Base-by-base conservation (phyloP, 2,113 vertebrate genomes). In the Ginglymostoma cirratum region DNA sequence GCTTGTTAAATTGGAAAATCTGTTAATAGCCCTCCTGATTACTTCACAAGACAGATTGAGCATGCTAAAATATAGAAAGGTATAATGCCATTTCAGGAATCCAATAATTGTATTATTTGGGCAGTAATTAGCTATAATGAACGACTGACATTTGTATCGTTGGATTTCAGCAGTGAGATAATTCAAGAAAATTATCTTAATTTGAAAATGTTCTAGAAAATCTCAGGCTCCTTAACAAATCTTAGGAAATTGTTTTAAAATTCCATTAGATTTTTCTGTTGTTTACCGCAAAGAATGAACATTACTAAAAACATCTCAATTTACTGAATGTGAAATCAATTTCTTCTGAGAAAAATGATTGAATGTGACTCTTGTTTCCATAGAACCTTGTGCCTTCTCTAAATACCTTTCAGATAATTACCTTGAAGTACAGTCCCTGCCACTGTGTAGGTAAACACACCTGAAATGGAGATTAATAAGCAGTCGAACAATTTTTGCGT, bases 41-140 rank as follows among this genome's bases (percentile, higher is more conserved):
- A 34, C 30, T 42, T 67, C 34, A 65, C 61, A 93, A 93, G 90
- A 93, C n/a, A 93, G 90, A 93, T 93, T 48, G 90, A 38, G 34
- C 65, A 21, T 93, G 34, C 2, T 65, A 87, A 87, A 67, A 48
- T 67, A 67, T 48, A 93, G 17, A 66, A 67, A 66, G 24, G 61
- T 42, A 23, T 21, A 67, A 93, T 93, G 90, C 67, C 61, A 67
- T 66, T 21, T 21, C 66, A 61, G 90, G 2, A 66, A 38, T 83
- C 38, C 72, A 93, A 38, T 93, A 93, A 66, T 65, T 92, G 55
- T 66, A 66, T 19, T 38, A 92, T 92, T 93, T 52, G 24, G 90
- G 3, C 34, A 38, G n/a, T 93, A n/a, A 66, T 93, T 66, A 61
- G 15, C 10, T 0, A 12, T 38, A 38, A 65, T 5, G 15, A 38